Evolutionary conservation across 2,888 invertebrate genomes (phyloP).

Genomic region (Apodemia zela): DNA sequence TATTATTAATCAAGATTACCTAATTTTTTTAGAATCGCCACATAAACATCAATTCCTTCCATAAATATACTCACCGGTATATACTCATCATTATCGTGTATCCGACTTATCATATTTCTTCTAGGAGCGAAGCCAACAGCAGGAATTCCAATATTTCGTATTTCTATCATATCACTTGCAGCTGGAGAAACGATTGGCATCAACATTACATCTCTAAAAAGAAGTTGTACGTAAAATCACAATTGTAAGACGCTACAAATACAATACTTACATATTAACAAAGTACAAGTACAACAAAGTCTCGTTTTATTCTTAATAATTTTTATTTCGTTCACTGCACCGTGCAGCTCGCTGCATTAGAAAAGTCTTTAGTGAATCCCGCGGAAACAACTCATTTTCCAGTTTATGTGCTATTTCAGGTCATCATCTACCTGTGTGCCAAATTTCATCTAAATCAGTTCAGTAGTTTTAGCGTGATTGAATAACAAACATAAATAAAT

Average conservation of each 20-base stretch:
- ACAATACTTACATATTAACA: not conserved
- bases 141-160: constrained; percentile 48
- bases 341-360: too few relatives aligned
- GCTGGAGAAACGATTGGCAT: not conserved
- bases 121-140: constrained; percentile 55
- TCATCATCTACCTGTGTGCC: too few relatives aligned
- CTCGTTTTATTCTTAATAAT: not conserved
- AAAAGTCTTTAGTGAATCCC: too few relatives aligned
- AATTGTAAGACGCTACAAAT: not conserved
- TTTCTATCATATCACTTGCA: constrained; percentile 12
- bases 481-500: too few relatives aligned
- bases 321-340: too few relatives aligned
- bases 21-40: not conserved
- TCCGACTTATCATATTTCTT: constrained; percentile 36
- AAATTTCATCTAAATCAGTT: too few relatives aligned
- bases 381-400: too few relatives aligned
- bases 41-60: constrained; percentile 50
- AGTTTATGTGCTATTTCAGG: too few relatives aligned
- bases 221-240: not conserved
- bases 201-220: not conserved
- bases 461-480: too few relatives aligned
- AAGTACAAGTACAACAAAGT: too few relatives aligned
- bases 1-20: not conserved
- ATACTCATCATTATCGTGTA: constrained; percentile 52
- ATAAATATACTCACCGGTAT: constrained; percentile 47